A percentile compares a stretch with the other conserved stretches of the same genome.
Conservation (phyloP, 2,888 invertebrate genomes). For the Sphaerophoria taeniata region DNA sequence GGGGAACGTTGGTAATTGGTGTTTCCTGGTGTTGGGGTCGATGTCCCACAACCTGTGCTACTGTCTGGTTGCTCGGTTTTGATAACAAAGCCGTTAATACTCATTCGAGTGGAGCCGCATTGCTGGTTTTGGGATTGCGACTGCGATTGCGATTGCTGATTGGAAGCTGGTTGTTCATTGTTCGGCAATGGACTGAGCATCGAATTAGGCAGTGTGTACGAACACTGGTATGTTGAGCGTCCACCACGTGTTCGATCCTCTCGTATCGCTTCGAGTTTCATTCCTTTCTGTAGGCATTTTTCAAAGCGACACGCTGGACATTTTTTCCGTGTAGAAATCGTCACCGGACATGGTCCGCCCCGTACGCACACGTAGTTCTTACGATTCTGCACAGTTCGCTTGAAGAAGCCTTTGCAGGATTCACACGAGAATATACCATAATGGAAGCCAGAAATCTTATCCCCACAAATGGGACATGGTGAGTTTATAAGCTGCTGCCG, state of each 20-base stretch:
- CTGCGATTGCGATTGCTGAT: slow-evolving; percentile 66
- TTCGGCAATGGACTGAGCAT: slow-evolving; percentile 84
- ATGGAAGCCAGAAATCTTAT: slow-evolving; percentile 98
- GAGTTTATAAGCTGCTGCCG: slow-evolving; percentile 95
- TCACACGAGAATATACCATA: slow-evolving; percentile 99
- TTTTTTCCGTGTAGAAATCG: slow-evolving; percentile 96
- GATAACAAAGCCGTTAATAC: slow-evolving; percentile 81
- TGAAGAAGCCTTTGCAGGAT: slow-evolving; percentile 99
- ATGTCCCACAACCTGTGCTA: slow-evolving; percentile 59
- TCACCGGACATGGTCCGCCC: slow-evolving; percentile 95
- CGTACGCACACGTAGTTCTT: slow-evolving; percentile 97
- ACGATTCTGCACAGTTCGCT: slow-evolving; percentile 98
- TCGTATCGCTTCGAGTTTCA: slow-evolving; percentile 98
- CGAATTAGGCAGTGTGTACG: slow-evolving; percentile 92
- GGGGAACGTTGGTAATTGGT: slow-evolving; percentile 56
- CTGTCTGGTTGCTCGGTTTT: slow-evolving; percentile 83
- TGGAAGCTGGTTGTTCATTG: slow-evolving; percentile 80
- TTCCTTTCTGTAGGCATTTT: slow-evolving; percentile 97
- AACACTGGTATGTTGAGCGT: slow-evolving; percentile 97
- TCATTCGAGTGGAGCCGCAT: slow-evolving; percentile 75
- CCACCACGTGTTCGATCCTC: slow-evolving; percentile 98
- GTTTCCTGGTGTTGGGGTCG: slow-evolving; percentile 66
- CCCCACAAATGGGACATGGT: slow-evolving; percentile 97
- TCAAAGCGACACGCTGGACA: slow-evolving; percentile 98
- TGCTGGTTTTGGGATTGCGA: slow-evolving; percentile 60